Evolutionary conservation across 2,797 vertebrate species (phyloP).

Genomic region (Anisognathus igniventris): DNA sequence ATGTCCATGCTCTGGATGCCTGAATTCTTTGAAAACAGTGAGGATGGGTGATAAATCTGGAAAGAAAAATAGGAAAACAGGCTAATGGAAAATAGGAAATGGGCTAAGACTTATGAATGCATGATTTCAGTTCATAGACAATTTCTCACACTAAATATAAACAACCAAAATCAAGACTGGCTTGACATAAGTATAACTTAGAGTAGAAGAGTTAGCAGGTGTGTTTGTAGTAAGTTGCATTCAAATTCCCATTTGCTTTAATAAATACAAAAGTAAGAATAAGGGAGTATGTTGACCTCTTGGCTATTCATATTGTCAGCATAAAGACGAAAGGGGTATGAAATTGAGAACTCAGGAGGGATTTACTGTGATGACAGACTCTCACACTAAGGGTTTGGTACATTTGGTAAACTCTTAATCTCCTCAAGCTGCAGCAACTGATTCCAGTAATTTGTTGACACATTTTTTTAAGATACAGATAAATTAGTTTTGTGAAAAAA

Average conservation of each 20-base stretch:
- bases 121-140: not conserved
- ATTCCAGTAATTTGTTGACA: slow-evolving; percentile 69
- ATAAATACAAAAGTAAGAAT: slow-evolving; percentile 40
- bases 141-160: slow-evolving; percentile 1
- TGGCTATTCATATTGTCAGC: slow-evolving; percentile 19
- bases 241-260: slow-evolving; percentile 22
- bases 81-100: not conserved
- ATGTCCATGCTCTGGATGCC: not conserved
- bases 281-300: slow-evolving; percentile 45
- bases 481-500: slow-evolving; percentile 62
- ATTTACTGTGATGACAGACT: slow-evolving; percentile 55
- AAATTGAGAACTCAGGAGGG: slow-evolving; percentile 63
- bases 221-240: not conserved
- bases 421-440: slow-evolving; percentile 50
- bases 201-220: not conserved
- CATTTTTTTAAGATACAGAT: slow-evolving; percentile 12
- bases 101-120: not conserved
- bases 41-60: not conserved
- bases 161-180: slow-evolving; percentile 2
- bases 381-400: slow-evolving; percentile 2
- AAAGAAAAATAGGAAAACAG: not conserved
- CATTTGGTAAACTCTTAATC: slow-evolving; percentile 50
- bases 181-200: not conserved
- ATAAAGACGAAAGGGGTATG: slow-evolving; percentile 47
- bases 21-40: not conserved